phyloP scores from a whole-genome alignment of 2,888 invertebrate genomes.

The Tiliacea citrago region DNA sequence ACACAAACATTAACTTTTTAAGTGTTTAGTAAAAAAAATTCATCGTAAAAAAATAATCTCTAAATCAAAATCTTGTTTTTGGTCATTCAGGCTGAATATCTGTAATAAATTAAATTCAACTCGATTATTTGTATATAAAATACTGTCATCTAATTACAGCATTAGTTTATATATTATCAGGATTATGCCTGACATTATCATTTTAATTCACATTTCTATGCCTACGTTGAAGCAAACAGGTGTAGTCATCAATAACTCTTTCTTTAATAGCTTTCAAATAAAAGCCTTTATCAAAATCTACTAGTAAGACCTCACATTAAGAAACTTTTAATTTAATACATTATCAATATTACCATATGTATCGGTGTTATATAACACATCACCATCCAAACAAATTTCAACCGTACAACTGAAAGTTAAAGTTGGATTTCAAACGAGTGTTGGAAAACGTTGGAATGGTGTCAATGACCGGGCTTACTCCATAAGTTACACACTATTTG shows the following conservation, averaged over 20 bases:
- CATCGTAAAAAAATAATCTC: constrained; percentile 11
- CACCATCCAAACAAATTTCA: constrained; percentile 24
- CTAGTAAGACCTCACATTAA: constrained; percentile 26
- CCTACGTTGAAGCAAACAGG: constrained; percentile 1
- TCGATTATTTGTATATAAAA: constrained; percentile 13
- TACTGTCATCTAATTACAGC: constrained; percentile 24
- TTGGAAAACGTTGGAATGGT: constrained; percentile 70
- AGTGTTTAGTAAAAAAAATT: constrained; percentile 26
- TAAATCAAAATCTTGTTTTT: constrained; percentile 38
- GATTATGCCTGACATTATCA: constrained; percentile 21
- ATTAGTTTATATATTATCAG: constrained; percentile 29
- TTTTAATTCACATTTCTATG: constrained; percentile 4
- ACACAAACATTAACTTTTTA: constrained; percentile 10
- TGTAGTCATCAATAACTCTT: constrained; percentile 29
- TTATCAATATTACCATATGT: constrained; percentile 53
- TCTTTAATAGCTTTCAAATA: constrained; percentile 32
- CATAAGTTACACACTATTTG: constrained; percentile 77
- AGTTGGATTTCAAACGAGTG: constrained; percentile 44
- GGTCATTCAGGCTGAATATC: constrained; percentile 19
- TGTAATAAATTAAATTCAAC: constrained; percentile 32
- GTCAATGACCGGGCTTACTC: constrained; percentile 76
- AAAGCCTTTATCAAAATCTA: constrained; percentile 22
- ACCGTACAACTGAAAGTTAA: constrained; percentile 25
- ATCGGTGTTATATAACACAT: constrained; percentile 54
- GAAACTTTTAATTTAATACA: constrained; percentile 39